Evolutionary conservation across 2,797 vertebrate species (phyloP).

Genomic region (Cetoscarus ocellatus): DNA sequence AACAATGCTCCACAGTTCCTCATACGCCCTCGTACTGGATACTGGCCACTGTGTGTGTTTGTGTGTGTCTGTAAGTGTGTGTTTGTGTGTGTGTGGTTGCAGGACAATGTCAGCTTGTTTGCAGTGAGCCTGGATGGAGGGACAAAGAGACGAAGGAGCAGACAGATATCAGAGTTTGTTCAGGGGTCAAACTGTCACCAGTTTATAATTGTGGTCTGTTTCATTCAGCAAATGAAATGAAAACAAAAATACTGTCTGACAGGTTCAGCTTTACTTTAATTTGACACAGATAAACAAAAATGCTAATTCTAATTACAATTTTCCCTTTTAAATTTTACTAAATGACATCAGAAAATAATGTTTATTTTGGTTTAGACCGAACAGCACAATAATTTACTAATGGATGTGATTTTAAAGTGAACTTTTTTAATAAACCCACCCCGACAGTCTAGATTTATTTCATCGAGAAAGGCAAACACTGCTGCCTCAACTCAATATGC

Average conservation of each 20-base stretch:
- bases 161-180: constrained; percentile 58
- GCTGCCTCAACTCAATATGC: too few relatives aligned
- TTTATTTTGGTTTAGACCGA: too few relatives aligned
- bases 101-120: constrained; percentile 76
- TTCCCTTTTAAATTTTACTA: too few relatives aligned
- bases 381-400: too few relatives aligned
- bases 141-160: constrained; percentile 45
- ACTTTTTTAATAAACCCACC: too few relatives aligned
- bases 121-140: constrained; percentile 50
- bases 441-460: too few relatives aligned
- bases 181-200: constrained; percentile 36
- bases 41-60: constrained; percentile 33
- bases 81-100: constrained; percentile 32
- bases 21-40: constrained; percentile 61
- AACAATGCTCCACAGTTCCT: constrained; percentile 77
- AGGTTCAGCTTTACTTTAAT: neutral
- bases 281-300: neutral
- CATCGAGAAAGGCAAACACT: too few relatives aligned
- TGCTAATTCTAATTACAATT: too few relatives aligned
- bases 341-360: too few relatives aligned
- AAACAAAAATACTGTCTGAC: neutral
- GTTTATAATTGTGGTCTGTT: neutral
- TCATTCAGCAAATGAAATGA: constrained; percentile 1
- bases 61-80: constrained; percentile 32
- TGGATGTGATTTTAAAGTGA: too few relatives aligned